Base-by-base conservation (phyloP, 2,888 invertebrate genomes). In the Hecatera dysodea region DNA sequence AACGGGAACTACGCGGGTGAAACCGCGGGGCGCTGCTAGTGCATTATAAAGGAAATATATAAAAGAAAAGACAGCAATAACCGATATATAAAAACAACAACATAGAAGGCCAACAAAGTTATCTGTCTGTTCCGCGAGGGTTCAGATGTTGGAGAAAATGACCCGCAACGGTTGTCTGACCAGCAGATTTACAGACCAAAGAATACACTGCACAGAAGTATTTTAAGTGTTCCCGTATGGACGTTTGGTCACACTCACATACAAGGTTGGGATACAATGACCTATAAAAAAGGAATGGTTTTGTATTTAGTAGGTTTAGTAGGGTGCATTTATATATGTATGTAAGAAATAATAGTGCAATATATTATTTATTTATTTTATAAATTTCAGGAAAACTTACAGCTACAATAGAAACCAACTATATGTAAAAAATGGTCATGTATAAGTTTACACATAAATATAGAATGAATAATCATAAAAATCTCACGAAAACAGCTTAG, bases 121-220 rank as follows among this genome's bases (percentile, higher is more conserved):
- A 75, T 79, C 75, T 68, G 61, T 78, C 75, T 76, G 72, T 75
- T 69, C 52, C 52, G 61, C 48, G 36, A 67, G 86, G 87, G 80
- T 90, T 84, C 90, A 90, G 89, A 86, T 90, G 89, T 77, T 83
- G 69, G 62, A 79, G 83, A 75, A 87, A 89, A 90, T 88, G 84
- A 87, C 82, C 82, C 80, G 80, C 64, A 78, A 69, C 74, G 78
- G 57, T 73, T 82, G 80, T 72, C 80, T 57, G 73, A 66, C 61
- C 70, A 78, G 55, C 72, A 60, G 81, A 85, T 87, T 86, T 87
- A 87, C 86, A 61, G 78, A 75, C 50, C 33, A 78, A 70, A 75
- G 68, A 82, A 73, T 79, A 83, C 65, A 67, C 24, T 36, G 59
- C 42, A 74, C 75, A 64, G 62, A 65, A 70, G 17, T 48, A 42